Evolutionary conservation across 2,797 vertebrate species (phyloP).

Genomic region (Peromyscus aztecus): DNA sequence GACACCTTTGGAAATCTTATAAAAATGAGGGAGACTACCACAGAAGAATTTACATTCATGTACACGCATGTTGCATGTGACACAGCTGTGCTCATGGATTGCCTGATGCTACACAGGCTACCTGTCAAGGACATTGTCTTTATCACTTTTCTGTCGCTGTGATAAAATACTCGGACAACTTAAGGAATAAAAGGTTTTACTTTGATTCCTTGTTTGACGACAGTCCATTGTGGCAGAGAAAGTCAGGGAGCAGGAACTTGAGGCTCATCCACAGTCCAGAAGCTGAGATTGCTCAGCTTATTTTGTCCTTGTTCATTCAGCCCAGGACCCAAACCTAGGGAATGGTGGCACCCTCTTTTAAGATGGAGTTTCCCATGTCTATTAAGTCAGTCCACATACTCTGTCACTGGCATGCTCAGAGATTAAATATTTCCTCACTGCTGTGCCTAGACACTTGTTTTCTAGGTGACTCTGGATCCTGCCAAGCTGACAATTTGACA

Average conservation of each 20-base stretch:
- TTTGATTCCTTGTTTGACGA: not conserved
- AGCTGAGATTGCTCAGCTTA: not conserved
- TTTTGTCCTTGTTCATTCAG: not conserved
- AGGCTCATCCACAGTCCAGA: not conserved
- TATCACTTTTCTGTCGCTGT: not conserved
- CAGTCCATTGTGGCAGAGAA: not conserved
- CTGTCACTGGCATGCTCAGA: not conserved
- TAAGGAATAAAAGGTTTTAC: not conserved
- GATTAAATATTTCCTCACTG: not conserved
- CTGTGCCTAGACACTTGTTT: not conserved
- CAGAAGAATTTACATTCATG: not conserved
- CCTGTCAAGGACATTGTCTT: not conserved
- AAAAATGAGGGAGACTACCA: not conserved
- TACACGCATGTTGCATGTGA: not conserved
- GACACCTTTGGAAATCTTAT: not conserved
- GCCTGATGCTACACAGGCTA: not conserved
- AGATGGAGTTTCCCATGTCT: not conserved
- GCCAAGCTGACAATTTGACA: not conserved
- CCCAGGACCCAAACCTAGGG: too few relatives aligned
- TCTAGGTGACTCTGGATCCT: not conserved
- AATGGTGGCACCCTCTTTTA: not conserved
- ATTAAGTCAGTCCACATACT: not conserved
- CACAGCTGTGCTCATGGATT: not conserved
- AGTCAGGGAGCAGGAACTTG: not conserved
- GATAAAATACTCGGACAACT: not conserved